Evolutionary conservation across 2,888 invertebrate genomes (phyloP).

Genomic region (Cantharis lateralis): DNA sequence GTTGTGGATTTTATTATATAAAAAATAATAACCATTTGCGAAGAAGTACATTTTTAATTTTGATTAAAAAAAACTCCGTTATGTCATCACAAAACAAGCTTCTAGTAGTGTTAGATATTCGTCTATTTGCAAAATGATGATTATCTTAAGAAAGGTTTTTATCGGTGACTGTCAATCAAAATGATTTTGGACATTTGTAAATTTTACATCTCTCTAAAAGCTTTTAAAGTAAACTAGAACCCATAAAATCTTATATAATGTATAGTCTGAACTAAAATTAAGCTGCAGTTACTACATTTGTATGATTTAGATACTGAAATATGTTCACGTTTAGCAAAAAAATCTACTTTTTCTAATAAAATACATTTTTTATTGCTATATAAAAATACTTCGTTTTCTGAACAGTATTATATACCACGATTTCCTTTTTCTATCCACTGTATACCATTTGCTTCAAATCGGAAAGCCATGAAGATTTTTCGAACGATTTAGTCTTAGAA

Average conservation of each 20-base stretch:
- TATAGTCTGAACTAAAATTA: not conserved
- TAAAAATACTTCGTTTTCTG: not conserved
- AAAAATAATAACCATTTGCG: too few relatives aligned
- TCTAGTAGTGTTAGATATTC: not conserved
- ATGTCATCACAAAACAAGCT: not conserved
- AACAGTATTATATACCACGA: not conserved
- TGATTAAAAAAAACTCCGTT: not conserved
- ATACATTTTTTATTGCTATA: not conserved
- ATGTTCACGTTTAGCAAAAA: not conserved
- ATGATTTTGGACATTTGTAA: not conserved
- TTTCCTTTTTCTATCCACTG: not conserved
- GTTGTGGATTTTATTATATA: too few relatives aligned
- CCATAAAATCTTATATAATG: not conserved
- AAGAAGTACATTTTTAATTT: too few relatives aligned
- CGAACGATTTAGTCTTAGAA: not conserved
- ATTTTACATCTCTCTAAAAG: not conserved
- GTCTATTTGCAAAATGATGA: not conserved
- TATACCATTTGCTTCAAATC: not conserved
- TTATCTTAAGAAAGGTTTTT: not conserved
- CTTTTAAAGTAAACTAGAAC: not conserved
- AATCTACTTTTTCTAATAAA: not conserved
- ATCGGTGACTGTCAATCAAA: not conserved
- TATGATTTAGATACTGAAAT: not conserved
- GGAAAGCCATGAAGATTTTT: not conserved
- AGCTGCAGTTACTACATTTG: not conserved